These are phyloP conservation scores for Elgaria multicarinata DNA, from an alignment of 2,113 vertebrate genomes.

Conservation along the genomic window DNA sequence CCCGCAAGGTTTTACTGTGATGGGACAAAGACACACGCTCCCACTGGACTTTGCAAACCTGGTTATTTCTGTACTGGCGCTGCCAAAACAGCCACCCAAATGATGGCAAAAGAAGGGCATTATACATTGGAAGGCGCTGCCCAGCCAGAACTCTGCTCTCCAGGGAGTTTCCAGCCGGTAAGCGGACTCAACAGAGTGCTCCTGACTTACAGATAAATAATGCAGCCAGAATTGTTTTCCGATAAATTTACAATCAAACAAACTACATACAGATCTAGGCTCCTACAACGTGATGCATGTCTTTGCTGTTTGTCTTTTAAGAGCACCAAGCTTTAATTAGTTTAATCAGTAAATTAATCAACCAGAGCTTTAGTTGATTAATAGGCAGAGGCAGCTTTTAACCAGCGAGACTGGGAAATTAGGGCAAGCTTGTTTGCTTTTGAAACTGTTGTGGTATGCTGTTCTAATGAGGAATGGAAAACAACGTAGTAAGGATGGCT, in stretches of 20 bases:
- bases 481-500: background rate
- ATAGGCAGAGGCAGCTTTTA: background rate
- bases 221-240: background rate
- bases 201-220: background rate
- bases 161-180: slow-evolving; percentile 87
- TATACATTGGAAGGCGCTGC: slow-evolving; percentile 80
- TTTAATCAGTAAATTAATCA: background rate
- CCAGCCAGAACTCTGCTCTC: slow-evolving; percentile 79
- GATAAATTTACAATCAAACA: background rate
- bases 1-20: slow-evolving; percentile 83
- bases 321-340: background rate
- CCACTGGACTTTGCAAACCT: slow-evolving; percentile 81
- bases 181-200: slow-evolving; percentile 5
- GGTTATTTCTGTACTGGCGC: slow-evolving; percentile 87
- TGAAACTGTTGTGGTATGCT: background rate
- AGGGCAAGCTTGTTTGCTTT: background rate
- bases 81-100: slow-evolving; percentile 79
- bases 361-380: background rate
- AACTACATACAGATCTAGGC: background rate
- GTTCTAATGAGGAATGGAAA: background rate
- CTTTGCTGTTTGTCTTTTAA: background rate
- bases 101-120: slow-evolving; percentile 80
- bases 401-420: background rate
- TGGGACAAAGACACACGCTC: slow-evolving; percentile 78
- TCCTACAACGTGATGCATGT: background rate